Evolutionary conservation across 2,113 vertebrate species (phyloP).

Genomic region (Xerus inauris): DNA sequence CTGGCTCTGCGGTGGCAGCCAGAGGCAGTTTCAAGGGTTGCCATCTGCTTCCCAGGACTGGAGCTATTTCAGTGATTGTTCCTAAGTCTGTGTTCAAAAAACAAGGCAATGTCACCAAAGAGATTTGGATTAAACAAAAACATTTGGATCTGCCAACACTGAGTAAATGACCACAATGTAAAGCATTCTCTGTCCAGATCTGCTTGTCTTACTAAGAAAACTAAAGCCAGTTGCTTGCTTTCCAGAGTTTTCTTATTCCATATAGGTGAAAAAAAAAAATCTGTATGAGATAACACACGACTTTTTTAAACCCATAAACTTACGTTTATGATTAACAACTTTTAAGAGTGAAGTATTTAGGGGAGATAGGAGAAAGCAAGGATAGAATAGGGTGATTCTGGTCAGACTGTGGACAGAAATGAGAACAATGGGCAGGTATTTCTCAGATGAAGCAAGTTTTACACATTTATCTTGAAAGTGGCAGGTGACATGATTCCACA

Average conservation of each 20-base stretch:
- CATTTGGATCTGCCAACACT: not conserved
- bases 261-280: not conserved
- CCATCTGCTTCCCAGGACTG: slow-evolving; percentile 43
- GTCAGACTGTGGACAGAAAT: not conserved
- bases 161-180: not conserved
- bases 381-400: not conserved
- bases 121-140: slow-evolving; percentile 45
- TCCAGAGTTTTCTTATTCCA: not conserved
- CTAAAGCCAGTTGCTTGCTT: slow-evolving; percentile 5
- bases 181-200: not conserved
- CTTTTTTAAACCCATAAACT: not conserved
- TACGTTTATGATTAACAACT: not conserved
- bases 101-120: not conserved
- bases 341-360: not conserved
- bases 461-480: not conserved
- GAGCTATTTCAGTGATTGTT: not conserved
- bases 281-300: not conserved
- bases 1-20: not conserved
- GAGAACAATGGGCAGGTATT: not conserved
- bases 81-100: slow-evolving; percentile 45
- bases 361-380: not conserved
- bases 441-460: not conserved
- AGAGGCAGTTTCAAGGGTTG: not conserved
- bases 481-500: not conserved
- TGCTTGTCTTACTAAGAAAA: not conserved